Evolutionary conservation across 1,140 invertebrate genomes (phyloP).

Genomic region (Drosophila jambulina): DNA sequence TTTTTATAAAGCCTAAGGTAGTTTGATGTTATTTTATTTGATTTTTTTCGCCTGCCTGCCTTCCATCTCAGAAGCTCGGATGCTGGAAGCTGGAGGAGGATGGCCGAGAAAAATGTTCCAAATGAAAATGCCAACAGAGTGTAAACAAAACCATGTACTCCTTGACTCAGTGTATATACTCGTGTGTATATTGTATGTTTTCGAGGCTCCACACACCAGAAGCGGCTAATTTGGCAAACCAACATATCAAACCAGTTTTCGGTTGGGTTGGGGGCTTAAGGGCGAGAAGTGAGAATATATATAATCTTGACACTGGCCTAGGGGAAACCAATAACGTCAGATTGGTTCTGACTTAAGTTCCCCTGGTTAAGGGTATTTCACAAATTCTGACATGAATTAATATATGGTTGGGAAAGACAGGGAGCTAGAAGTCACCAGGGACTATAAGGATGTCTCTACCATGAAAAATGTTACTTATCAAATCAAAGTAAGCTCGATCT

Average conservation of each 20-base stretch:
- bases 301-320: slow-evolving; percentile 27
- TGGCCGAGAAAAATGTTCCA: slow-evolving; percentile 56
- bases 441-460: not conserved
- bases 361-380: not conserved
- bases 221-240: slow-evolving; percentile 53
- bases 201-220: slow-evolving; percentile 30
- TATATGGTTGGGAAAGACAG: not conserved
- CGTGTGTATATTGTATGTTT: slow-evolving; percentile 26
- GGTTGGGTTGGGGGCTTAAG: not conserved
- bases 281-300: slow-evolving; percentile 16
- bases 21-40: slow-evolving; percentile 84
- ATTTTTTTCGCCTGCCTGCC: slow-evolving; percentile 61
- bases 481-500: not conserved
- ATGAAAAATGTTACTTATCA: not conserved
- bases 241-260: slow-evolving; percentile 41
- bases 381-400: slow-evolving; percentile 8
- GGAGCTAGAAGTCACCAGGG: not conserved
- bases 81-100: slow-evolving; percentile 24
- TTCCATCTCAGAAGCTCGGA: slow-evolving; percentile 23
- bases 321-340: slow-evolving; percentile 43
- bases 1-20: slow-evolving; percentile 84
- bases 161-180: slow-evolving; percentile 34
- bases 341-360: slow-evolving; percentile 27
- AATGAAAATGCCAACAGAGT: slow-evolving; percentile 80
- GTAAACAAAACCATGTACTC: slow-evolving; percentile 67